Conservation (phyloP, 2,113 vertebrate genomes). For the Ornithorhynchus anatinus region DNA sequence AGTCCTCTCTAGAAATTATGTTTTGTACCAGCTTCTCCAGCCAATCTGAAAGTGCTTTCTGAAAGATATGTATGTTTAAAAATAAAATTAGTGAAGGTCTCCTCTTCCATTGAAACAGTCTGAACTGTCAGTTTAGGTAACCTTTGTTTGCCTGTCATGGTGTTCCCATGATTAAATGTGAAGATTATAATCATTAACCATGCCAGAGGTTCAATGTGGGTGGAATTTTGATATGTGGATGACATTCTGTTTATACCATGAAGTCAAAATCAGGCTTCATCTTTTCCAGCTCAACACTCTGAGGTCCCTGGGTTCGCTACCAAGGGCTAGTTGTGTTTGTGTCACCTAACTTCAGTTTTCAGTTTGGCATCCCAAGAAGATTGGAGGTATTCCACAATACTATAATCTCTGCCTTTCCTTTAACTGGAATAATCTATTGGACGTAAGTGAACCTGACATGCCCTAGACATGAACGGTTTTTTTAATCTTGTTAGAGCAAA, state of each 20-base stretch:
- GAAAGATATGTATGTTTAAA: conserved; percentile 49
- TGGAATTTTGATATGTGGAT: conserved; percentile 72
- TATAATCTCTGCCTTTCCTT: conserved; percentile 56
- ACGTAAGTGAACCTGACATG: conserved; percentile 76
- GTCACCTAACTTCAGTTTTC: conserved; percentile 73
- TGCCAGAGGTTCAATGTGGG: conserved; percentile 67
- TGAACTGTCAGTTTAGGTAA: conserved; percentile 74
- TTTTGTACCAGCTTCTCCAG: conserved; percentile 20
- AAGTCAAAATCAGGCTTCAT: conserved; percentile 78
- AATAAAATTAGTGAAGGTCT: conserved; percentile 57
- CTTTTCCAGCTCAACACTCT: conserved; percentile 86
- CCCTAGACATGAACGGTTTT: conserved; percentile 71
- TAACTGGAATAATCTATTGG: conserved; percentile 73
- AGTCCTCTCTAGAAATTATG: conserved; percentile 4
- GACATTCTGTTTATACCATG: conserved; percentile 76
- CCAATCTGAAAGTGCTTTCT: conserved; percentile 28
- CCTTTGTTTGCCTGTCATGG: conserved; percentile 78
- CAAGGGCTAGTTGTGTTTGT: conserved; percentile 38
- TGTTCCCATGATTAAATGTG: conserved; percentile 79
- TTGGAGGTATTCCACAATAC: conserved; percentile 55
- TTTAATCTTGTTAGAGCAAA: conserved; percentile 8
- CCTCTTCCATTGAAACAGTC: conserved; percentile 50
- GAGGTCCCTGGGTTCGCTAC: conserved; percentile 79
- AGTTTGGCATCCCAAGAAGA: conserved; percentile 48
- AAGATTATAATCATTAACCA: conserved; percentile 81